Evolutionary conservation across 2,113 vertebrate genomes (phyloP).

Genomic region (Mobula hypostoma): DNA sequence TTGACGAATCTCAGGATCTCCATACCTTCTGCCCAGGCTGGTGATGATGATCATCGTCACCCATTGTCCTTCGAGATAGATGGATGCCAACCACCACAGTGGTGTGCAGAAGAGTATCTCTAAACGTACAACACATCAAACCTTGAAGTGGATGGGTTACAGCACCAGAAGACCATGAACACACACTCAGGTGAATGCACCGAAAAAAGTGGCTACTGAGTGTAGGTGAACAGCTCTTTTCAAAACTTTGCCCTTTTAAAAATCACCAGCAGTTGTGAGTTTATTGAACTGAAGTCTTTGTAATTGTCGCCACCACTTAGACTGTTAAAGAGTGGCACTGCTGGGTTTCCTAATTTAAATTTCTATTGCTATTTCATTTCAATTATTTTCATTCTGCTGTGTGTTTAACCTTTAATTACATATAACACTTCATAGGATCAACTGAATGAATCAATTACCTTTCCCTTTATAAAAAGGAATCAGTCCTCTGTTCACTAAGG

Average conservation of each 20-base stretch:
- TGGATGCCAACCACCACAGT: too few relatives aligned
- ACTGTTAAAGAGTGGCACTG: not conserved
- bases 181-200: too few relatives aligned
- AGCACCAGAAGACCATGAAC: too few relatives aligned
- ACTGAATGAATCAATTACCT: slow-evolving; percentile 9
- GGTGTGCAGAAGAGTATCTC: too few relatives aligned
- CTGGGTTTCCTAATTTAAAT: not conserved
- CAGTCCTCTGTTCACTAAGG: not conserved
- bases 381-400: slow-evolving; percentile 1
- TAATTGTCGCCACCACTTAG: not conserved
- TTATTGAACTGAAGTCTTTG: not conserved
- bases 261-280: not conserved
- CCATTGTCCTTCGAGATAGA: too few relatives aligned
- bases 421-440: not conserved
- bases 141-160: too few relatives aligned
- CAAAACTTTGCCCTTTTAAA: not conserved
- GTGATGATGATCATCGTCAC: too few relatives aligned
- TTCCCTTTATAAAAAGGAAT: not conserved
- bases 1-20: too few relatives aligned
- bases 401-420: not conserved
- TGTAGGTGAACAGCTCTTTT: not conserved
- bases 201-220: too few relatives aligned
- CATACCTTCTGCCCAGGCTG: too few relatives aligned
- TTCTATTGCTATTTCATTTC: slow-evolving; percentile 12
- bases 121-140: too few relatives aligned